Evolutionary conservation across 2,113 vertebrate species (phyloP).

Genomic region (Myocastor coypus): DNA sequence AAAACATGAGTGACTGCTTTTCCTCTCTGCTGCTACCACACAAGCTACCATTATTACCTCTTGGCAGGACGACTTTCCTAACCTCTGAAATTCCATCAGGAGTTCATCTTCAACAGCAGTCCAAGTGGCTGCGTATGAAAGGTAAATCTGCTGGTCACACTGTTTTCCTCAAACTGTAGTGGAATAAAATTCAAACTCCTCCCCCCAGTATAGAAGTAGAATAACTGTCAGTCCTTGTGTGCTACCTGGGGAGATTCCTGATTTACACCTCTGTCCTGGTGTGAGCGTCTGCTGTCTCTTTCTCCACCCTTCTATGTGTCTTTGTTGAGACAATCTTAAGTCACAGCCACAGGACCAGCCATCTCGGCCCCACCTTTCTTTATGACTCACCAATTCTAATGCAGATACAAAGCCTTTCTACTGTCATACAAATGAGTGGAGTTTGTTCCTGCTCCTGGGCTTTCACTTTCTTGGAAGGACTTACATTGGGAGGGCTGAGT

Average conservation of each 20-base stretch:
- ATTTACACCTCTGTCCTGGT: not conserved
- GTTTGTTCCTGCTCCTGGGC: not conserved
- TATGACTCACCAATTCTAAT: not conserved
- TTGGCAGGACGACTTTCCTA: not conserved
- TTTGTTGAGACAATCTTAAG: not conserved
- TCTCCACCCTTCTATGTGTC: not conserved
- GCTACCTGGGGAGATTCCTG: not conserved
- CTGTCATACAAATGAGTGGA: not conserved
- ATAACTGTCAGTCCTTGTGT: not conserved
- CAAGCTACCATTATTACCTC: not conserved
- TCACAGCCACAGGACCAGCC: not conserved
- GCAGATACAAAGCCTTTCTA: not conserved
- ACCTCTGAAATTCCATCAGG: not conserved
- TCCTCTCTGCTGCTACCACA: not conserved
- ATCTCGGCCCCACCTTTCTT: not conserved
- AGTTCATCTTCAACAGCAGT: not conserved
- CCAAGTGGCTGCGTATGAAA: not conserved
- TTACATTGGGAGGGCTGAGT: not conserved
- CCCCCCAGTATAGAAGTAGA: not conserved
- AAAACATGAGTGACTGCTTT: not conserved
- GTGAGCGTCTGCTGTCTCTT: not conserved
- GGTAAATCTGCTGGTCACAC: not conserved
- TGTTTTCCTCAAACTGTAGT: not conserved
- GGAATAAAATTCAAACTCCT: not conserved
- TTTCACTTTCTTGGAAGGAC: not conserved